Percentiles rank a stretch among this genome's conserved stretches.
These are phyloP conservation scores for Julus scandinavius DNA, from an alignment of 2,888 invertebrate species.

Conservation along the genomic window DNA sequence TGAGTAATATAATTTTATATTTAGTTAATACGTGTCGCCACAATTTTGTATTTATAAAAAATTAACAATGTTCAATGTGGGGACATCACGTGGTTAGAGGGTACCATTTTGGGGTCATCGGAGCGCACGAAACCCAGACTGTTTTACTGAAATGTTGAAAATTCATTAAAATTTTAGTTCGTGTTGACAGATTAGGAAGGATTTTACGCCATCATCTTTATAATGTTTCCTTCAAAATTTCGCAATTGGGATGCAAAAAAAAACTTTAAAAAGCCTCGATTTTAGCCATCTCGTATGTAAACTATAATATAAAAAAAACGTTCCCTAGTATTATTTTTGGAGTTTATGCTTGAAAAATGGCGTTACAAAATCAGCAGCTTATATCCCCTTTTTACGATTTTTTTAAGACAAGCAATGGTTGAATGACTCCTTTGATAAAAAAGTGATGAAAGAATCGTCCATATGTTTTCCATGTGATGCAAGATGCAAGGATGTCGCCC, in stretches of 20 bases:
- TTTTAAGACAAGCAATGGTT: not conserved
- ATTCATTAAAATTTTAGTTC: not conserved
- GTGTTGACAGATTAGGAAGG: not conserved
- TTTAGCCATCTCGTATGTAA: not conserved
- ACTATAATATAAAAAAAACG: no score
- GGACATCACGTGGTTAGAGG: no score
- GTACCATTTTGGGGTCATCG: not conserved
- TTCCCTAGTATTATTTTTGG: not conserved
- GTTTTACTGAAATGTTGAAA: not conserved
- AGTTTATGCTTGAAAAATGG: constrained; percentile 11
- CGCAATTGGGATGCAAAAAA: not conserved
- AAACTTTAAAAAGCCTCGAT: not conserved
- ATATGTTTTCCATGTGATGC: not conserved
- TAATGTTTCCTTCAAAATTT: not conserved
- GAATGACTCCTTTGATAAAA: constrained; percentile 27
- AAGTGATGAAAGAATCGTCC: constrained; percentile 12
- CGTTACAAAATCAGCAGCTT: constrained; percentile 32
- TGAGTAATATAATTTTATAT: no score
- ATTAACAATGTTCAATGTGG: no score
- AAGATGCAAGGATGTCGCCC: not conserved
- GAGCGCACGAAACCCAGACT: no score
- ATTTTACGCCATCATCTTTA: not conserved
- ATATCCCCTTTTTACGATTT: not conserved
- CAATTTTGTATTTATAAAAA: no score
- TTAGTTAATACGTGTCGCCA: no score